A percentile compares a stretch with the other conserved stretches of the same genome.
Conservation (phyloP, 2,888 invertebrate genomes). For the Ypsolopha sequella region DNA sequence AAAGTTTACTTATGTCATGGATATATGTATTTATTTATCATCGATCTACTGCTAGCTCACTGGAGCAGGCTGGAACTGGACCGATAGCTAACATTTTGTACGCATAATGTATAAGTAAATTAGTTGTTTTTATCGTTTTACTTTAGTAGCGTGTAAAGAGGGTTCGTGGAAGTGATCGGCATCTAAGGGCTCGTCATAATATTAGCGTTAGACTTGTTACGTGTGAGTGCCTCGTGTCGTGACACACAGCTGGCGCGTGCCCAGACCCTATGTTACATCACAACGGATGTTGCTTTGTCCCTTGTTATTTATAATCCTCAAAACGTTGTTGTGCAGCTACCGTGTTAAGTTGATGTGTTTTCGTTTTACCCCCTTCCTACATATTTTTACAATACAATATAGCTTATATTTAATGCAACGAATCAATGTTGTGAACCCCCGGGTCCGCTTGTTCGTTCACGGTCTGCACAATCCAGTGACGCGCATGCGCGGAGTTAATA, state of each 20-base stretch:
- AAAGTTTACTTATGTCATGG: slow-evolving; percentile 56
- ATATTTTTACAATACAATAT: no score
- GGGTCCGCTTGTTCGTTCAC: slow-evolving; percentile 12
- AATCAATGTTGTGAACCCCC: slow-evolving; percentile 43
- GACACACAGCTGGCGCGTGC: no score
- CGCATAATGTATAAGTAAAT: slow-evolving; percentile 66
- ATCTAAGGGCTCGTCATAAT: slow-evolving; percentile 23
- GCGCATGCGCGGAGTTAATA: slow-evolving; percentile 5
- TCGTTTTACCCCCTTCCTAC: no score
- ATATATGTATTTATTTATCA: slow-evolving; percentile 62
- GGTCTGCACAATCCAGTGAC: slow-evolving; percentile 24
- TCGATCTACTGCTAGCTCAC: slow-evolving; percentile 30
- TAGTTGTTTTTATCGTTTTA: slow-evolving; percentile 63
- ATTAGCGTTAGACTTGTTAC: slow-evolving; percentile 37
- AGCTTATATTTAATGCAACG: slow-evolving; percentile 30
- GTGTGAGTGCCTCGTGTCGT: no score
- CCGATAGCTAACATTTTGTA: slow-evolving; percentile 56
- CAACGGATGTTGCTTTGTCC: no score
- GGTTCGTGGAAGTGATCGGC: slow-evolving; percentile 26
- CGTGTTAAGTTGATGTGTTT: no score
- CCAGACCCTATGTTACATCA: no score
- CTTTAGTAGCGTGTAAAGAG: slow-evolving; percentile 40
- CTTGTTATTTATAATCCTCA: no score
- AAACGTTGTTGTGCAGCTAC: no score
- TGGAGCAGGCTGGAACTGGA: no score